Evolutionary conservation across 2,113 vertebrate genomes (phyloP).

Genomic region (Diadophis punctatus): DNA sequence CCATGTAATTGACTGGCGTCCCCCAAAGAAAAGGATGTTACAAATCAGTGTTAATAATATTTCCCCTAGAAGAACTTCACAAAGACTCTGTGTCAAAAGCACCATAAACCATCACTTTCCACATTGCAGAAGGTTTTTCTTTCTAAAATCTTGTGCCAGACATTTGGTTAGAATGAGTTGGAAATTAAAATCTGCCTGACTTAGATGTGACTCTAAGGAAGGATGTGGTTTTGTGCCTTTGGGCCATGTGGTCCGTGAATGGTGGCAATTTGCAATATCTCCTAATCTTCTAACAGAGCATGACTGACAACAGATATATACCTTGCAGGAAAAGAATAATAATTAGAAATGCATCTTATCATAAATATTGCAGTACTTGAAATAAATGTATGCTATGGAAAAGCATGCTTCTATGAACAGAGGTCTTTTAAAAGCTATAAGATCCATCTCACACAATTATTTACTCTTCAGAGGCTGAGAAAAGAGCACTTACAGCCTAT

Average conservation of each 20-base stretch:
- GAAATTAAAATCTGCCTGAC: constrained; percentile 16
- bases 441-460: constrained; percentile 20
- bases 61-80: constrained; percentile 40
- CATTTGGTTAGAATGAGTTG: neutral
- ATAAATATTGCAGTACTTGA: constrained; percentile 32
- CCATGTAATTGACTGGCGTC: constrained; percentile 33
- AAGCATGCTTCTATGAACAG: constrained; percentile 31
- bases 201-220: constrained; percentile 18
- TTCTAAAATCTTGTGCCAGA: neutral
- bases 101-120: constrained; percentile 15
- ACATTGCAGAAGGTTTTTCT: neutral
- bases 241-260: constrained; percentile 18
- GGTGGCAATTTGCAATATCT: constrained; percentile 6
- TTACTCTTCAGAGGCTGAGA: constrained; percentile 28
- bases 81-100: constrained; percentile 44
- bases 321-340: constrained; percentile 1
- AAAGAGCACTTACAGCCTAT: constrained; percentile 8
- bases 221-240: constrained; percentile 41
- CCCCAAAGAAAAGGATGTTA: constrained; percentile 42
- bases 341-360: constrained; percentile 35
- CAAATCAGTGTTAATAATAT: constrained; percentile 45
- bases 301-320: constrained; percentile 22
- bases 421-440: constrained; percentile 27
- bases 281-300: constrained; percentile 4
- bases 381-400: constrained; percentile 34